Evolutionary conservation across 2,888 invertebrate species (phyloP), one percentile per base, ranked within the genome.

Genomic region (Sphaeridia pumilis): DNA sequence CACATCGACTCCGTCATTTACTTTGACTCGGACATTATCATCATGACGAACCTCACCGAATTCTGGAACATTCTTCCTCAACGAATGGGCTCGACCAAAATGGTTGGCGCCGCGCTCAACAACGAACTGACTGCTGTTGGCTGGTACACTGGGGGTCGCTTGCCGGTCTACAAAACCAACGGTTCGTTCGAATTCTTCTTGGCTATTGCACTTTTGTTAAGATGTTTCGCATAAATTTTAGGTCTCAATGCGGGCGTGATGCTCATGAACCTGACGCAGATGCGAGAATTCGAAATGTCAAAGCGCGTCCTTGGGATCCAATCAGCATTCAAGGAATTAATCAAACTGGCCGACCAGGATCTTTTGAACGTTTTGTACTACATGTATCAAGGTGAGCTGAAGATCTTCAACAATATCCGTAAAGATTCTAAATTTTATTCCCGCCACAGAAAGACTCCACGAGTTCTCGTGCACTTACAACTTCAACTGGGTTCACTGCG

Each of bases 301-400:
- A 78, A 83, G 57, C 84, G 87, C 69, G 81, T 93, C 27, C 76
- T 83, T 59, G 85, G 87, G 2, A 84, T 90, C 63, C 85, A 87
- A 72, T 78, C 83, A 61, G 81, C 86, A 69, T 94, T 87, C 73
- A 84, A 82, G 68, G 70, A 83, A 14, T 80, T 85, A 66, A 87
- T 94, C 57, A 89, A 88, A 1, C 94, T 89, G 89, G 94, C 94
- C n/a, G 94, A 95, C 72, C 94, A 94, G 74, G 94, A 94, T 74
- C 81, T 90, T 65, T 86, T 90, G 66, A 92, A 90, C 69, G 87
- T 90, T 67, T 83, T 87, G 69, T 88, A 90, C 68, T 83, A 86
- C 70, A 83, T 80, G 70, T 82, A 85, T 74, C 83, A 87, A 65
- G 80, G 80, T 80, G 70, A 65, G 31, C 10, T 14, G 7, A 10